Conservation (phyloP, 2,888 invertebrate genomes). For the Camponotus fellah region DNA sequence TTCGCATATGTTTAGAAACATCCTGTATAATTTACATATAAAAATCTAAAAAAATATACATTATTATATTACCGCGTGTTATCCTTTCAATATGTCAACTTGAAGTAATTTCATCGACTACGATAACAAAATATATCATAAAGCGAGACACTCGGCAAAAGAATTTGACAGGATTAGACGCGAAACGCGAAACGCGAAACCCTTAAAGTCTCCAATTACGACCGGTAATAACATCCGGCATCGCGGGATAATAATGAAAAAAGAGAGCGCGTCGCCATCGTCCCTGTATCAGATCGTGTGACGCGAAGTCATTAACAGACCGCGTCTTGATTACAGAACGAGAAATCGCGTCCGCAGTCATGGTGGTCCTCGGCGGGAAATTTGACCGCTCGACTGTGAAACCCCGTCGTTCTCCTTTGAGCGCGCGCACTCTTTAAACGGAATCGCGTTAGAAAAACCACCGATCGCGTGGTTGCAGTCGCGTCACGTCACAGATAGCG, state of each 20-base stretch:
- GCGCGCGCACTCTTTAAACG: not conserved
- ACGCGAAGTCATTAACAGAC: slow-evolving; percentile 38
- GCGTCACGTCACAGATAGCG: slow-evolving; percentile 27
- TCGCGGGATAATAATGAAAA: slow-evolving; percentile 22
- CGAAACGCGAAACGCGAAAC: not conserved
- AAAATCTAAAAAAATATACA: too few species aligned
- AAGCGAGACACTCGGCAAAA: not conserved
- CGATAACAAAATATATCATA: not conserved
- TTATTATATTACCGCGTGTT: too few species aligned
- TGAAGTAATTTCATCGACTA: not conserved
- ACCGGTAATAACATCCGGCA: slow-evolving; percentile 25
- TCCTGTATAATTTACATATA: too few species aligned
- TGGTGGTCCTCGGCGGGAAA: not conserved
- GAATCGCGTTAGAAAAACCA: slow-evolving; percentile 6
- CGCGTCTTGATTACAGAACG: slow-evolving; percentile 45
- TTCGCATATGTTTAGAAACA: too few species aligned
- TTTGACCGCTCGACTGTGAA: slow-evolving; percentile 24
- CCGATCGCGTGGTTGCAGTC: slow-evolving; percentile 2
- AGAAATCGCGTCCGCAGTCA: slow-evolving; percentile 19
- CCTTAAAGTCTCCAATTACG: slow-evolving; percentile 36
- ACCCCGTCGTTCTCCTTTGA: not conserved
- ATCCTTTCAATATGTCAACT: too few species aligned
- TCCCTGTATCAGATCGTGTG: slow-evolving; percentile 22
- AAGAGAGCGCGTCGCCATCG: not conserved
- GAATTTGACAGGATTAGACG: not conserved